Conservation (phyloP, 2,113 vertebrate genomes). For the Takifugu flavidus region DNA sequence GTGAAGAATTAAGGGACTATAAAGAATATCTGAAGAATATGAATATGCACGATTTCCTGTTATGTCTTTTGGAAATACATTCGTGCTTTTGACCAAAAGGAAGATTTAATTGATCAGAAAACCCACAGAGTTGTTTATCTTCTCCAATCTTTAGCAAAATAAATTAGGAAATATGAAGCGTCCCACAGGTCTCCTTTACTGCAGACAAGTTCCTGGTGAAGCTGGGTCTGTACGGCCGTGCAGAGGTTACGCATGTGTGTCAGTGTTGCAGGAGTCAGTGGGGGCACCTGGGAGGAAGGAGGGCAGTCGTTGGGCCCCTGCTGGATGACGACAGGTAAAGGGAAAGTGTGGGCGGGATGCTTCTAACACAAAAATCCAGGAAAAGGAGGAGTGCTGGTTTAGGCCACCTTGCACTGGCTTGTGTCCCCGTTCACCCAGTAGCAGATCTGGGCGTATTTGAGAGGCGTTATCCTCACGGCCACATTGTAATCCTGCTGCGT, state of each 20-base stretch:
- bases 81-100: slow-evolving; percentile 15
- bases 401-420: slow-evolving; percentile 78
- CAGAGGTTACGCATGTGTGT: slow-evolving; percentile 11
- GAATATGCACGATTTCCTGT: slow-evolving; percentile 23
- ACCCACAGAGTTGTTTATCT: slow-evolving; percentile 42
- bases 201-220: slow-evolving; percentile 38
- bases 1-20: slow-evolving; percentile 16
- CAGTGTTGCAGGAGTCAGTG: slow-evolving; percentile 31
- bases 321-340: slow-evolving; percentile 6
- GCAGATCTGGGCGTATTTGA: slow-evolving; percentile 96
- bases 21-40: background rate
- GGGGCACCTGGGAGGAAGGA: slow-evolving; percentile 21
- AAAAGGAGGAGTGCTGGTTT: slow-evolving; percentile 18
- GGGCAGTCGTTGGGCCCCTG: slow-evolving; percentile 39
- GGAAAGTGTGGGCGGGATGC: background rate
- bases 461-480: slow-evolving; percentile 92
- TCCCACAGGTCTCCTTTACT: slow-evolving; percentile 50
- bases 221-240: slow-evolving; percentile 42
- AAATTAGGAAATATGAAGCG: slow-evolving; percentile 64
- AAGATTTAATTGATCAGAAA: slow-evolving; percentile 29
- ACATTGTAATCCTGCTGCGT: slow-evolving; percentile 95
- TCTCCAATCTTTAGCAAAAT: slow-evolving; percentile 60
- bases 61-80: slow-evolving; percentile 24
- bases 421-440: slow-evolving; percentile 90
- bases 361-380: background rate